A percentile compares a stretch with the other conserved stretches of the same genome.
phyloP scores from a whole-genome alignment of 2,113 vertebrate species.

The Serilophus lunatus region DNA sequence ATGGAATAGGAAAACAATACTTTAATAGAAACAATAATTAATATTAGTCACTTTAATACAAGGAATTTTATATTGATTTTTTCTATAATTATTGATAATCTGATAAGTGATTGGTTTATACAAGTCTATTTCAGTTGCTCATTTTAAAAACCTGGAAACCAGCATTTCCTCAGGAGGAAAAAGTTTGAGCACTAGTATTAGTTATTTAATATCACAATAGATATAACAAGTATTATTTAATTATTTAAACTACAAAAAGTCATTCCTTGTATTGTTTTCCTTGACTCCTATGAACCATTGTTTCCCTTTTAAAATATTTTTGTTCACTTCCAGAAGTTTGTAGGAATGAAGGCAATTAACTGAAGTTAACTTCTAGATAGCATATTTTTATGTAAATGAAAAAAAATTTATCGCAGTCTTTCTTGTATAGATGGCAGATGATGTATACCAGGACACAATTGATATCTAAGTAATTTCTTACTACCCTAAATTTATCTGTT shows the following conservation, averaged over 20 bases:
- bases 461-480: background rate
- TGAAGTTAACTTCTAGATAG: background rate
- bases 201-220: background rate
- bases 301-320: background rate
- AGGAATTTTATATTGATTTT: background rate
- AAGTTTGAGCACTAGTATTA: background rate
- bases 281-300: background rate
- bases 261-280: background rate
- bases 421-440: background rate
- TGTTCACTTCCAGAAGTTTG: background rate
- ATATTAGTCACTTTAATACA: background rate
- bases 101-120: background rate
- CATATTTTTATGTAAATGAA: background rate
- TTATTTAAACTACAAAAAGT: background rate
- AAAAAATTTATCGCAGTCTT: background rate
- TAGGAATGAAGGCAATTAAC: background rate
- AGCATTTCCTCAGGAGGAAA: background rate
- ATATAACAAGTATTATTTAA: rapidly evolving
- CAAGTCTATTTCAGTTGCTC: background rate
- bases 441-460: background rate
- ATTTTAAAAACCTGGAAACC: background rate
- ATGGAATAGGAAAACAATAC: background rate
- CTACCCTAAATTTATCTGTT: background rate
- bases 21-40: background rate
- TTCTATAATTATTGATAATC: background rate